A percentile compares a stretch with the other conserved stretches of the same genome.
Evolutionary conservation across 2,797 vertebrate species (phyloP).

Genomic region (Lophotriccus pileatus): DNA sequence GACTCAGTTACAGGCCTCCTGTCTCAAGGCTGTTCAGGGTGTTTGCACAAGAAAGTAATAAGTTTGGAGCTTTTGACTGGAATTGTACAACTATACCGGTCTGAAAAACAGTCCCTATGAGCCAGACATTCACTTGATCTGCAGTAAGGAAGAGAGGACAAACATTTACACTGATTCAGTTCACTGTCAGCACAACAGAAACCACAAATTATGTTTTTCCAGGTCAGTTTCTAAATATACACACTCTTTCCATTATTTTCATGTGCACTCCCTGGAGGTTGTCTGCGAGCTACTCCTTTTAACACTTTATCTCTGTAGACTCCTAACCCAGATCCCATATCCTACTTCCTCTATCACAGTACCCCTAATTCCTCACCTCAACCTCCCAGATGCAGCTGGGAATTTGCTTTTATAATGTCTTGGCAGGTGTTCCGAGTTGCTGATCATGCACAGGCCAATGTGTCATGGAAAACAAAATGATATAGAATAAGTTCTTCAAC

Average conservation of each 20-base stretch:
- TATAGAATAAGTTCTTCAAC: not conserved
- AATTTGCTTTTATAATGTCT: not conserved
- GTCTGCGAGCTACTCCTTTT: not conserved
- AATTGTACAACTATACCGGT: not conserved
- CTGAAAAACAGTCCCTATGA: not conserved
- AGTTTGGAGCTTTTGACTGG: not conserved
- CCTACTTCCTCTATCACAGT: not conserved
- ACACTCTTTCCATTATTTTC: not conserved
- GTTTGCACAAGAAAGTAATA: not conserved
- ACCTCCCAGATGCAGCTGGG: not conserved
- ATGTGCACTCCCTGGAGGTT: not conserved
- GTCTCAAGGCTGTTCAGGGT: not conserved
- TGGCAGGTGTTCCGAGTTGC: not conserved
- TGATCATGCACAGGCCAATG: rapidly evolving
- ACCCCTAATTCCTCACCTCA: not conserved
- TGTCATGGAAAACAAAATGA: not conserved
- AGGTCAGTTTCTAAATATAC: constrained; percentile 35
- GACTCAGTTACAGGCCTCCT: not conserved
- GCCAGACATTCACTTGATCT: not conserved
- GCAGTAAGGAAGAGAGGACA: not conserved
- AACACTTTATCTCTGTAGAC: not conserved
- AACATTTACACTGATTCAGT: not conserved
- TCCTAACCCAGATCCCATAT: not conserved
- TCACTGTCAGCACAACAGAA: not conserved
- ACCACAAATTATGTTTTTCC: constrained; percentile 5